These are phyloP conservation scores for Ectemnius cavifrons DNA, from an alignment of 2,888 invertebrate species.

Conservation along the genomic window DNA sequence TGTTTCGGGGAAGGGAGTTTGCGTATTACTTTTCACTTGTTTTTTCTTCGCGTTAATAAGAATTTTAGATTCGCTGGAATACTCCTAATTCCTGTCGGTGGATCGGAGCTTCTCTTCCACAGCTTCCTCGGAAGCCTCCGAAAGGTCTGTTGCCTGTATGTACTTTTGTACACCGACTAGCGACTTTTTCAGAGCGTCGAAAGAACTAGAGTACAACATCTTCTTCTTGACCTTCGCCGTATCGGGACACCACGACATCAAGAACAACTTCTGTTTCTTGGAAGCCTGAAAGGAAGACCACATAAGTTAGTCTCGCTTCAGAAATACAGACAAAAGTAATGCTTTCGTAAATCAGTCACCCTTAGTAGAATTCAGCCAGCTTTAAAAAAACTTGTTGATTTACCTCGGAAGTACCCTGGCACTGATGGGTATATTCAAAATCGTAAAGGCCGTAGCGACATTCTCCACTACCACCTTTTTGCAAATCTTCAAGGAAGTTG, in stretches of 20 bases:
- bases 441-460: conserved; percentile 99
- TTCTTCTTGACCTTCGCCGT: conserved; percentile 94
- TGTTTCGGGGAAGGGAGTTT: conserved; percentile 70
- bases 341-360: background rate
- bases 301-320: background rate
- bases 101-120: conserved; percentile 96
- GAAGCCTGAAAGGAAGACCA: conserved; percentile 81
- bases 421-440: conserved; percentile 98
- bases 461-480: conserved; percentile 93
- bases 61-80: conserved; percentile 64
- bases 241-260: conserved; percentile 99
- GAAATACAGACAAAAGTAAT: background rate
- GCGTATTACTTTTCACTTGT: conserved; percentile 66
- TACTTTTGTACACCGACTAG: conserved; percentile 98
- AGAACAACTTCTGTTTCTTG: conserved; percentile 98
- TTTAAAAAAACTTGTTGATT: conserved; percentile 28
- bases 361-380: no score
- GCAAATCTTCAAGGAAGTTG: conserved; percentile 94
- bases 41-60: conserved; percentile 58
- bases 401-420: conserved; percentile 95
- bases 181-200: conserved; percentile 98
- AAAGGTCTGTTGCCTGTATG: conserved; percentile 97
- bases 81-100: conserved; percentile 91
- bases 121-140: conserved; percentile 95
- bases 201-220: conserved; percentile 94